Base-by-base conservation (phyloP, 2,888 invertebrate genomes). In the Cantharis lateralis region DNA sequence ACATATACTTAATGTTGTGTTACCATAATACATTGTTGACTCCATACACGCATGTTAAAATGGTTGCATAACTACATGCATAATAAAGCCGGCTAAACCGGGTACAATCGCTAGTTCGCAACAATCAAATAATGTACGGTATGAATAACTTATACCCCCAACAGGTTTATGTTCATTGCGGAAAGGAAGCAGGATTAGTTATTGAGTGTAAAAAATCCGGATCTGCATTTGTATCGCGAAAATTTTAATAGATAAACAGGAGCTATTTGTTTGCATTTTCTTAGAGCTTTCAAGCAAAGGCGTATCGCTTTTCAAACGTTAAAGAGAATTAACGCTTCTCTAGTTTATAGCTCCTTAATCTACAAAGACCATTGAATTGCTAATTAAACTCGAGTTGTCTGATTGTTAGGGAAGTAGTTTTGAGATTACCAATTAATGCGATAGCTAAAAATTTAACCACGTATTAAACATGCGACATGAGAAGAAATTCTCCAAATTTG, bases 321-420 rank as follows among this genome's bases (percentile, higher is more conserved):
- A 70, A 68, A 69, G 66, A 32, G 70, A 76, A 76, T 76, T 76
- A 76, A 73, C 76, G 76, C 72, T 76, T 72, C 48, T 62, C 28
- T 76, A 72, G 76, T 76, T 76, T 76, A 76, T 76, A 72, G 48
- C 72, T 76, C 68, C 72, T 73, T 76, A 76, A 76, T 76, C 68
- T 72, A 64, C 70, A 76, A 72, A 76, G 76, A 68, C 72, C 76
- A 69, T 76, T 70, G 76, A 76, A 76, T 72, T 76, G 76, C 72
- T 76, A 76, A 76, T 76, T 76, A 76, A 76, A 76, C 70, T 73
- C 66, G 20, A 73, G 72, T 68, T 68, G 63, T 68, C 61, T 63
- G 64, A 70, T 75, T 71, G 16, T 75, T 62, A 75, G 24, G 48
- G 48, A 75, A 71, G 28, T 64, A 68, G 48, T 64, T 26, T 66